Evolutionary conservation across 1,140 invertebrate species (phyloP).

Genomic region (Caenorhabditis latens): DNA sequence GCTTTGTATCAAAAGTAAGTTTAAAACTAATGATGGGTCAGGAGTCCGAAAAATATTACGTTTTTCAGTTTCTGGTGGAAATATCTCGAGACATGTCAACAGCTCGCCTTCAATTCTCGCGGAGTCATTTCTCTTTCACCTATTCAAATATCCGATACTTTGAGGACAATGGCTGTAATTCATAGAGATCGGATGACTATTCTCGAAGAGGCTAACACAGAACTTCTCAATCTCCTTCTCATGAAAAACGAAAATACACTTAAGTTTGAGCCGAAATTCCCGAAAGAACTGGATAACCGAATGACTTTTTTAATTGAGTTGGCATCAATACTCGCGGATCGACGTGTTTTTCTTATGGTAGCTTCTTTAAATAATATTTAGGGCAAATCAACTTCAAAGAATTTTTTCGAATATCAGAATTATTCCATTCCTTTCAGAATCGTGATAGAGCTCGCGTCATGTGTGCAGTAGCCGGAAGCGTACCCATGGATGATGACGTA

Average conservation of each 20-base stretch:
- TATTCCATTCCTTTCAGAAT: background rate
- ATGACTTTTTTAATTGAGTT: conserved; percentile 8
- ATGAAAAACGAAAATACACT: background rate
- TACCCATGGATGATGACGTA: background rate
- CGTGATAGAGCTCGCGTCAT: background rate
- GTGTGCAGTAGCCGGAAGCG: background rate
- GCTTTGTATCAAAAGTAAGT: too few relatives aligned
- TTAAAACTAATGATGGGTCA: too few relatives aligned
- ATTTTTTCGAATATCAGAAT: background rate
- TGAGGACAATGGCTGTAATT: conserved; percentile 15
- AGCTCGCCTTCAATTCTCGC: conserved; percentile 15
- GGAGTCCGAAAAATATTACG: too few relatives aligned
- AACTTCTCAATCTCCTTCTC: background rate
- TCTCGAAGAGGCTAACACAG: conserved; percentile 3
- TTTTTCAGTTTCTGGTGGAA: conserved; percentile 36
- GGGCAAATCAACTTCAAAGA: too few relatives aligned
- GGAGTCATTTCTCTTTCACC: conserved; percentile 16
- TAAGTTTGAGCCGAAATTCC: background rate
- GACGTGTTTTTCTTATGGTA: conserved; percentile 14
- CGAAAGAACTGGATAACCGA: background rate
- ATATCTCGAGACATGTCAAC: background rate
- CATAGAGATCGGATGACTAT: background rate
- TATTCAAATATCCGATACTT: background rate
- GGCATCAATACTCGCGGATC: conserved; percentile 10
- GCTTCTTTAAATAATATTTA: background rate